Evolutionary conservation across 2,113 vertebrate species (phyloP).

Genomic region (Naja naja): DNA sequence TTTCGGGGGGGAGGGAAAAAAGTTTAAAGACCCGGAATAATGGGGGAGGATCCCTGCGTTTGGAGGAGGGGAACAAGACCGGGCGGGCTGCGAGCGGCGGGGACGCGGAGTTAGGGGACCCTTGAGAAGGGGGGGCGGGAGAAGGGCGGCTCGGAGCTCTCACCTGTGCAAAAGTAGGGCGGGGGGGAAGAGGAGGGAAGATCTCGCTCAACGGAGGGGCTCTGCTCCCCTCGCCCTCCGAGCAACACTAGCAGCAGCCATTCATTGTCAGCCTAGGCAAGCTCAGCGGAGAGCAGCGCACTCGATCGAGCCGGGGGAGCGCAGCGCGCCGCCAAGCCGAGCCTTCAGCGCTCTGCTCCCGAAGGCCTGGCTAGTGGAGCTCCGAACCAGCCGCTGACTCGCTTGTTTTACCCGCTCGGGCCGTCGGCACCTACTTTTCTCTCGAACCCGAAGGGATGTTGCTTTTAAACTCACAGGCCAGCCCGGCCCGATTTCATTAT

Average conservation of each 20-base stretch:
- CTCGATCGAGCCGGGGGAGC: conserved; percentile 55
- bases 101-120: conserved; percentile 42
- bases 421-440: background rate
- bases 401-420: background rate
- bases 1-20: background rate
- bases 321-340: background rate
- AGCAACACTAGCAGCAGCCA: conserved; percentile 68
- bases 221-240: conserved; percentile 53
- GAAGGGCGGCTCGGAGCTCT: conserved; percentile 1
- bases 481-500: background rate
- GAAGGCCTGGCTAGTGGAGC: conserved; percentile 49
- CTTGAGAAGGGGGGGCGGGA: background rate
- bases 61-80: background rate
- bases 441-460: background rate
- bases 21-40: background rate
- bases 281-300: conserved; percentile 75
- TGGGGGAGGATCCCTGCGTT: background rate
- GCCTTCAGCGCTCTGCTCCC: background rate
- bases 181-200: background rate
- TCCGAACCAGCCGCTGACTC: conserved; percentile 25
- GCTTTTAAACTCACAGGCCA: background rate
- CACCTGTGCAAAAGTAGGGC: conserved; percentile 24
- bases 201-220: conserved; percentile 52
- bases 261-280: conserved; percentile 80
- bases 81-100: background rate